Base-by-base conservation (phyloP, 2,888 invertebrate species). In the Drosophila lutescens region DNA sequence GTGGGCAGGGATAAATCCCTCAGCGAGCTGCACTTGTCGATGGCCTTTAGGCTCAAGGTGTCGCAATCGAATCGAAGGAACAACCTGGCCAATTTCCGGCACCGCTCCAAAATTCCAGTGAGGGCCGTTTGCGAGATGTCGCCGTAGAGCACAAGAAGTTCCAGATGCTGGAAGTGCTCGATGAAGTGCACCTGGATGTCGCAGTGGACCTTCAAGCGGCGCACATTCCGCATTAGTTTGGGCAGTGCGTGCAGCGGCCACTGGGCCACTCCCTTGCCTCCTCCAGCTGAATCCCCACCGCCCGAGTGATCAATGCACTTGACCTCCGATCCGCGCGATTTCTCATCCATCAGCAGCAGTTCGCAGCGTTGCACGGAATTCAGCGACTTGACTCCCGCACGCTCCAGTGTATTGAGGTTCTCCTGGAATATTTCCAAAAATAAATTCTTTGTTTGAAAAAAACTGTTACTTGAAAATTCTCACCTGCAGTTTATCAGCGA, bases 181-280 rank as follows among this genome's bases (percentile, higher is more conserved):
- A 47, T 17, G 15, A 47, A 47, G 17, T 47, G 47, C 30, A 47
- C 47, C 32, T 32, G 47, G 32, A 47, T 17, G 8, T 32, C 30
- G 30, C 47, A 47, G 7, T 32, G 15, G 15, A 3, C 47, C 47
- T 17, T 47, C 1, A 47, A 15, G 1, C 32, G 47, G 2, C 47
- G 30, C 32, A 47, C 30, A 32, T 47, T 47, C 32, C 47, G 15
- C 15, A 47, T 47, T 1, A 47, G 15, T 17, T 47, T 47, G 15
- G 47, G 47, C 10, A 47, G 32, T 12, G 47, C 47, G 10, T 47
- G 47, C 32, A 47, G 32, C 3, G 47, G 47, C 47, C 47, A 47
- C 32, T 47, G 47, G 32, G 47, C 32, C 15, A 47, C 32, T 17
- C 2, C 32, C 12, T 32, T 47, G 8, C 6, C 44, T 13, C 6